A percentile compares a stretch with the other conserved stretches of the same genome.
phyloP scores from a whole-genome alignment of 2,888 invertebrate genomes.

The Cyclophora punctaria region DNA sequence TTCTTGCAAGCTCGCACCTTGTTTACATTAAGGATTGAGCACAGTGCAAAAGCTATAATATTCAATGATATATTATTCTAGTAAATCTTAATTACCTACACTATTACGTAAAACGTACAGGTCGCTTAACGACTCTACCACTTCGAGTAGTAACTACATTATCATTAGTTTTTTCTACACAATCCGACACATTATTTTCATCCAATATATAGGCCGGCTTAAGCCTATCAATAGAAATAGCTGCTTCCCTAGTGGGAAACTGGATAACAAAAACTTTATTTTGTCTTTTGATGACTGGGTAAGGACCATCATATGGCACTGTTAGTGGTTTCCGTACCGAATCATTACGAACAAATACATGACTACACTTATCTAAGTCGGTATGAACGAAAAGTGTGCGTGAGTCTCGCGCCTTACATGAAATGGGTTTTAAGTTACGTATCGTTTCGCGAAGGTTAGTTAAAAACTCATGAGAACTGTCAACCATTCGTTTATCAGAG shows the following conservation, averaged over 20 bases:
- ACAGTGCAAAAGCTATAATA: background rate
- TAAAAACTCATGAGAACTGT: background rate
- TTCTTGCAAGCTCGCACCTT: background rate
- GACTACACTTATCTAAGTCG: constrained; percentile 4
- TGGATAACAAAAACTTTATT: constrained; percentile 5
- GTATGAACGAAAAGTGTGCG: constrained; percentile 4
- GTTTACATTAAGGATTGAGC: background rate
- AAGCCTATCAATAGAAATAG: constrained; percentile 3
- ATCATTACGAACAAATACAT: constrained; percentile 11
- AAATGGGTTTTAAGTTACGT: background rate
- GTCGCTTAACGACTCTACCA: background rate
- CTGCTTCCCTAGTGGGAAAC: constrained; percentile 3
- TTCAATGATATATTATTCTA: background rate
- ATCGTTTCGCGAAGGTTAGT: background rate
- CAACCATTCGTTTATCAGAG: background rate
- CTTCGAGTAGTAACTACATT: background rate
- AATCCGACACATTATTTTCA: background rate
- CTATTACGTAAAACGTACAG: background rate
- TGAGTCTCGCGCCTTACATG: background rate
- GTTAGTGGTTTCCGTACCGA: constrained; percentile 4
- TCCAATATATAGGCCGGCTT: constrained; percentile 6
- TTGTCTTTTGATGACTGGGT: constrained; percentile 3
- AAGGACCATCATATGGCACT: constrained; percentile 7
- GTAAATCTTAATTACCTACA: background rate
- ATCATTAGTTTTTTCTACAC: background rate